Base-by-base conservation (phyloP, 2,113 vertebrate genomes). In the Cyprinus carpio region DNA sequence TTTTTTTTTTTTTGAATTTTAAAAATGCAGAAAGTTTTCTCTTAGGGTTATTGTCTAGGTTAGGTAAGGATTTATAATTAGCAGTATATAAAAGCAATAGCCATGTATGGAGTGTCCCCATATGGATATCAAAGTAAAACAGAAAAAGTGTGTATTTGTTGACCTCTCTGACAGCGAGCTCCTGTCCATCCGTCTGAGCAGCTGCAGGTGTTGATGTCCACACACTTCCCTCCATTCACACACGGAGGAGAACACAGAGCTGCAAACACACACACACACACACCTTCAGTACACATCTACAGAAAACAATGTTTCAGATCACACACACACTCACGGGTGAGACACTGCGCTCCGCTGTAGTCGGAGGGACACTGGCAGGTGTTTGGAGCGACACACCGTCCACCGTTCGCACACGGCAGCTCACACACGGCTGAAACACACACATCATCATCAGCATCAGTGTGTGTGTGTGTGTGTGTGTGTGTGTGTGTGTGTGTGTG, bases 111-210 rank as follows among this genome's bases (percentile, higher is more conserved):
- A 58, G 20, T n/a, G 56, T 58, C 1, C 56, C 20, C 7, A 5
- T 54, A 20, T 20, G 16, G 16, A 20, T 20, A 54, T 54, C 6
- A 20, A 54, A 20, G 16, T 6, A 2, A 54, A 54, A 18, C 4
- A 54, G 51, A 18, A 18, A 18, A 54, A 18, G 83, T 72, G 60
- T 37, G 20, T 58, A 20, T 84, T 34, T 72, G 23, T 4, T 87
- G 86, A 96, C 95, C 95, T 88, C 94, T 95, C 74, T 96, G 95
- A 71, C 95, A 96, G 15, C 95, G 95, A 43, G 94, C 91, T 82
- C 95, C 95, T 64, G 92, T 89, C 95, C 95, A 96, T 54, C 92
- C 93, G 71, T 81, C 89, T 0, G 85, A 87, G 83, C 95, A 96
- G 0, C 89, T 92, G 85, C 95, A 96, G 88, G 93, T 94, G 91